A percentile compares a stretch with the other conserved stretches of the same genome.
Evolutionary conservation across 2,888 invertebrate genomes (phyloP).

Genomic region (Platycheirus rosarum): DNA sequence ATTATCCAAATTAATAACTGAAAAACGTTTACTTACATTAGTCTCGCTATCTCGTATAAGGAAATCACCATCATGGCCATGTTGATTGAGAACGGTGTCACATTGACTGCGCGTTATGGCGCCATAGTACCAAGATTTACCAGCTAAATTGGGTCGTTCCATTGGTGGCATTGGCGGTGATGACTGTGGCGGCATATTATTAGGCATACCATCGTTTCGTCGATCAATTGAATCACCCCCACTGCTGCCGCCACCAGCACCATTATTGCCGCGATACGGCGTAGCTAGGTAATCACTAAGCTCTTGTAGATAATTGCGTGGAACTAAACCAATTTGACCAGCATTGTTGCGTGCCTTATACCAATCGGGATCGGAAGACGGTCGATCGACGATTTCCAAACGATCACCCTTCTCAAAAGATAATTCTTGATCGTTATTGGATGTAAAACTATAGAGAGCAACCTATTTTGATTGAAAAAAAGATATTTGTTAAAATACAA

Average conservation of each 20-base stretch:
- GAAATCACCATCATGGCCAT: slow-evolving; percentile 99
- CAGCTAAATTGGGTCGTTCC: slow-evolving; percentile 88
- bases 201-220: slow-evolving; percentile 81
- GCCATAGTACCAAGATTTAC: slow-evolving; percentile 98
- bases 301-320: slow-evolving; percentile 96
- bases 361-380: slow-evolving; percentile 99
- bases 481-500: too few species aligned
- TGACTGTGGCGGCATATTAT: slow-evolving; percentile 78
- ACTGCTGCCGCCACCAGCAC: slow-evolving; percentile 83
- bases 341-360: slow-evolving; percentile 95
- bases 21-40: slow-evolving; percentile 97
- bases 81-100: slow-evolving; percentile 96
- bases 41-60: slow-evolving; percentile 99
- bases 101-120: slow-evolving; percentile 97
- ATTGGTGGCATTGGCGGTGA: slow-evolving; percentile 80
- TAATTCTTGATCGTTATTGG: slow-evolving; percentile 97
- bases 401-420: slow-evolving; percentile 98
- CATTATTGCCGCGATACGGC: slow-evolving; percentile 86
- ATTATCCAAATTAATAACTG: too few species aligned
- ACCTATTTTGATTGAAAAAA: slow-evolving; percentile 83
- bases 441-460: slow-evolving; percentile 96
- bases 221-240: slow-evolving; percentile 84
- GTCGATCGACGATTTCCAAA: slow-evolving; percentile 97
- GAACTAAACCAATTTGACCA: slow-evolving; percentile 97
- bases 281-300: slow-evolving; percentile 94